Base-by-base conservation (phyloP, 2,888 invertebrate genomes). In the Portevinia maculata region DNA sequence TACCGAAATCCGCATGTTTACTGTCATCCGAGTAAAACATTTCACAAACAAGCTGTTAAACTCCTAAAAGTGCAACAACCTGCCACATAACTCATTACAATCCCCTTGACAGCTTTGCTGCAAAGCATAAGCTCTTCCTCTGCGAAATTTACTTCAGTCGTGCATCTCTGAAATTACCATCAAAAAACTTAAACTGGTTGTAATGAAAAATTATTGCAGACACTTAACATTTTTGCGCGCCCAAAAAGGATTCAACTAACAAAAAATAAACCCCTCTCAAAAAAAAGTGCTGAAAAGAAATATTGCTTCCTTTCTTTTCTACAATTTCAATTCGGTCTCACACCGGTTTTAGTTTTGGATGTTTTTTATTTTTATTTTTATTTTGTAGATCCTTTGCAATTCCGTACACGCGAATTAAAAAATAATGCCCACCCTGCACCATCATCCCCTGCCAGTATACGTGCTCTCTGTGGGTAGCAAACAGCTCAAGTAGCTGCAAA, bases 191-290 rank as follows among this genome's bases (percentile, higher is more conserved):
- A 74, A 79, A 74, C 74, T 55, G 74, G 67, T 62, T 74, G 79
- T 74, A 79, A 79, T 79, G 79, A 79, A 81, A 81, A 81, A 81
- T 81, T 69, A 81, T 78, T 84, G 69, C 79, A 79, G 84, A 79
- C 84, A 73, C 79, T 81, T 81, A 75, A 81, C 81, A 81, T 81
- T 81, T 76, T 81, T 81, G 19, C 64, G 59, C 76, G 67, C 75
- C 64, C 52, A 74, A 70, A 75, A 70, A 60, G 64, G 59, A 81
- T 76, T 59, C 81, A 70, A n/a, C 48, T 73, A 50, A 4, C 21
- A 50, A 28, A 24, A 24, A 24, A 24, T 5, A 28, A 53, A 50
- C 32, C 24, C 52, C 32, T n/a, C n/a, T 34, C 62, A 30, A 11
- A 59, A 64, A 39, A 71, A 76, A 50, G 73, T 52, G 78, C 62